Evolutionary conservation across 2,113 vertebrate species (phyloP), one percentile per base, ranked within the genome.

Genomic region (Azemiops feae): DNA sequence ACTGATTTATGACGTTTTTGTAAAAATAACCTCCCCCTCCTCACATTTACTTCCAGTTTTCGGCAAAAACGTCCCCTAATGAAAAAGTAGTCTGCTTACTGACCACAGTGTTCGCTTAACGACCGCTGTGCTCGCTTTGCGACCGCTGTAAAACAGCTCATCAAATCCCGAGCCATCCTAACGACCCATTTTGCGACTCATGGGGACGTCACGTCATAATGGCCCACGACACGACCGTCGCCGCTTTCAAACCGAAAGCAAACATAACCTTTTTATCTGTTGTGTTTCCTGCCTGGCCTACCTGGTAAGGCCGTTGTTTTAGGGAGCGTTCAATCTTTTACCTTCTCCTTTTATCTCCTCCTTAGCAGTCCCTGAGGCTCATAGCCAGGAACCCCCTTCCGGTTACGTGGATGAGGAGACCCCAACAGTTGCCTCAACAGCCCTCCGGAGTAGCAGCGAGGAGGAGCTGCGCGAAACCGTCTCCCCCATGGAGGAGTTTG

Each of bases 401-500:
- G 58, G 93, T 27, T 98, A 98, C 95, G 91, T 97, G 6, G 98
- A 99, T 43, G 98, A 99, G 87, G 96, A 97, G 20, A 92, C 93
- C 45, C 4, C 96, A 69, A 6, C 64, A 14, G 93, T 94, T 0
- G 92, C 95, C 54, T 92, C 96, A 0, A 94, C 95, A 22, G 92
- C 95, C 54, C 95, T 94, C 94, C 98, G 96, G 93, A 97, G 95
- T 93, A 97, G 97, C 94, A 98, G 97, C 87, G 98, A 98, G 16
- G 99, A 99, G 18, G 98, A 99, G 50, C 93, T 95, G 69, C 96
- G 96, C 47, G 99, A 99, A 94, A 96, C 98, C 0, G 96, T 97
- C 3, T 99, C 99, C 0, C 98, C 99, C 0, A 95, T 97, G 30
- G 98, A 98, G 53, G 99, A 99, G n/a, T 98, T 98, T 92, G 95